These are phyloP conservation scores for Clistopyga incitator DNA, from an alignment of 2,888 invertebrate species.

Conservation along the genomic window DNA sequence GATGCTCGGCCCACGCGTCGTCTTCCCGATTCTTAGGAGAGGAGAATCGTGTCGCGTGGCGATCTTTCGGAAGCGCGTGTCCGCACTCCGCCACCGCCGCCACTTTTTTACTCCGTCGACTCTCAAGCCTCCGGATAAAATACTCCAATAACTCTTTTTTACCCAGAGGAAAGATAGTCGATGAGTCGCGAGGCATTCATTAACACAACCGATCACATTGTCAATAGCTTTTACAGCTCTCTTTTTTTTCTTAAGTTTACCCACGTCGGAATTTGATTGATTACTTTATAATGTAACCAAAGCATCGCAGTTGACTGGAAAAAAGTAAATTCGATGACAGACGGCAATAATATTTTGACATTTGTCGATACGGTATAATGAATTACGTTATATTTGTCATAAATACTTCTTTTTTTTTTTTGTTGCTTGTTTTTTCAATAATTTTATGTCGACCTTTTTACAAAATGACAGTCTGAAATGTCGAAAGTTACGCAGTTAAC, in stretches of 20 bases:
- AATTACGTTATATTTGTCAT: neutral
- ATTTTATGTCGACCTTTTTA: no score
- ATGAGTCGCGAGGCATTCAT: no score
- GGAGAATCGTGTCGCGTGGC: constrained; percentile 55
- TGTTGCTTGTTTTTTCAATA: no score
- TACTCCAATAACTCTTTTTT: constrained; percentile 2
- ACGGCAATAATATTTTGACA: constrained; percentile 1
- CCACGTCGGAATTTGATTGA: constrained; percentile 1
- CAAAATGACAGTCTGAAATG: no score
- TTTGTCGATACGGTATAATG: neutral
- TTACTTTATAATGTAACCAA: neutral
- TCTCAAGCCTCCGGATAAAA: neutral
- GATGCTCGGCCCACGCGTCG: neutral
- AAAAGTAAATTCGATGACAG: neutral
- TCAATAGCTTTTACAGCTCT: neutral
- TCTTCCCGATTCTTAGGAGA: constrained; percentile 45
- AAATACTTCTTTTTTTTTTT: neutral
- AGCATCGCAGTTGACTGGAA: neutral
- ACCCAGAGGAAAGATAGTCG: neutral
- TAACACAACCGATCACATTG: neutral
- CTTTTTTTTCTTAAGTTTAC: neutral
- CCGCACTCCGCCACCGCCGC: constrained; percentile 27
- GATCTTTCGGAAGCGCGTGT: constrained; percentile 61
- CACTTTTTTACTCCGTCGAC: constrained; percentile 13
- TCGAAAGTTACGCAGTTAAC: no score